These are phyloP conservation scores for Andrena flavipes DNA, from an alignment of 2,888 invertebrate genomes.

Conservation along the genomic window DNA sequence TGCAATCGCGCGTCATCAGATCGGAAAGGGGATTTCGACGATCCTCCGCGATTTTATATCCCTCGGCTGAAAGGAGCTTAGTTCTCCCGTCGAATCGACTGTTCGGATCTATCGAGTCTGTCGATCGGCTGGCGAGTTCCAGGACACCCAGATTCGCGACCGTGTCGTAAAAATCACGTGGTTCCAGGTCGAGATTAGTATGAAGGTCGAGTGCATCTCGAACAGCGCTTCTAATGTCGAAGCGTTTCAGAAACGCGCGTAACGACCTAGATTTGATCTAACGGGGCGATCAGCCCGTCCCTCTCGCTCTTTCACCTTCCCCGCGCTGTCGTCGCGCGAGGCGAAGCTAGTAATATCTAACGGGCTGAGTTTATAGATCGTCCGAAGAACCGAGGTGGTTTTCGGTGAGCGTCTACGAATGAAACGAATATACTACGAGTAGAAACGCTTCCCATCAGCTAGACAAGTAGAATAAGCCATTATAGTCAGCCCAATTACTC, in stretches of 20 bases:
- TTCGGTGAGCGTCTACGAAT: background rate
- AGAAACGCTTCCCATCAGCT: no score
- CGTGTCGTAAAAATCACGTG: constrained; percentile 13
- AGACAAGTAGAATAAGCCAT: background rate
- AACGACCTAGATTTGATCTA: constrained; percentile 76
- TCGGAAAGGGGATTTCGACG: background rate
- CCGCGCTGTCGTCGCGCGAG: constrained; percentile 21
- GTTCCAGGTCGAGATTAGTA: constrained; percentile 59
- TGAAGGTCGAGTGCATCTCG: constrained; percentile 58
- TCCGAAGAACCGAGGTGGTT: background rate
- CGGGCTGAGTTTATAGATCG: constrained; percentile 61
- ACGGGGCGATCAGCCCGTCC: constrained; percentile 68
- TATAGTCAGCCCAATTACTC: background rate
- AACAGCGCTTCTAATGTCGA: constrained; percentile 57
- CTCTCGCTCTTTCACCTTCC: constrained; percentile 41
- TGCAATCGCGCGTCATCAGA: constrained; percentile 41
- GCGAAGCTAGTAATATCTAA: constrained; percentile 69
- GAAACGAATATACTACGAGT: no score
- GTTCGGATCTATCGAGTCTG: background rate
- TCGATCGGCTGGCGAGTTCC: background rate
- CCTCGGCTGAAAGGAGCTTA: no score
- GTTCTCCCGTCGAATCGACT: no score
- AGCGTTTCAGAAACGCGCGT: constrained; percentile 62
- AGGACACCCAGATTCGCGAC: constrained; percentile 6
- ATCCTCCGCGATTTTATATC: background rate